Conservation (phyloP, 2,888 invertebrate species). For the Fabriciana adippe region DNA sequence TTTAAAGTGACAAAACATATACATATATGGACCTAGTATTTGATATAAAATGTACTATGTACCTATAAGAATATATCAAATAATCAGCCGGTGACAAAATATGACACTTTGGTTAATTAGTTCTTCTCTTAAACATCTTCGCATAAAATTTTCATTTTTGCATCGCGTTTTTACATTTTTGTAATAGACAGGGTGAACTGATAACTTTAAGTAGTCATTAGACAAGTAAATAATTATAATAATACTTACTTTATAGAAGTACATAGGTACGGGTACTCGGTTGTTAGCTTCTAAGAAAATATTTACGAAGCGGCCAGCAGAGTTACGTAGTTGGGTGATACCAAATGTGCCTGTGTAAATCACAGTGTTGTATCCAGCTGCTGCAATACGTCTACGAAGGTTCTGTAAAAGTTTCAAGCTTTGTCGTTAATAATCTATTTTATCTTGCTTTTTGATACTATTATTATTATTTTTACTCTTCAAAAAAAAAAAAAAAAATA, state of each 20-base stretch:
- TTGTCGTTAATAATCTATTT: neutral
- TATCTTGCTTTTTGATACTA: neutral
- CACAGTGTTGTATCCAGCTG: conserved; percentile 56
- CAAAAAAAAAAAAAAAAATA: no score
- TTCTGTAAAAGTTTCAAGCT: conserved; percentile 34
- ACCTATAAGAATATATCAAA: no score
- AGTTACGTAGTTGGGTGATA: conserved; percentile 77
- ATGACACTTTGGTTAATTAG: no score
- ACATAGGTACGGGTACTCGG: conserved; percentile 68
- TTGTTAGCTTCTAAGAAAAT: conserved; percentile 67
- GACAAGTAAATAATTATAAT: no score
- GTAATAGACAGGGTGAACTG: no score
- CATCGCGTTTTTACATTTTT: neutral
- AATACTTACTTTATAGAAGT: conserved; percentile 66
- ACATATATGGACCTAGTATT: no score
- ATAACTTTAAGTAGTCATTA: no score
- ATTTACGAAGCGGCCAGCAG: conserved; percentile 61
- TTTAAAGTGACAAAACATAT: no score
- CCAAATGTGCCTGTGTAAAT: conserved; percentile 85
- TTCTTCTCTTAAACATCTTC: neutral
- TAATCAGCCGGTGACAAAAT: no score
- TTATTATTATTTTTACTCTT: neutral
- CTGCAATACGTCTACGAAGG: conserved; percentile 53
- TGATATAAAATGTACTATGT: no score
- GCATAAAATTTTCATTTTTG: neutral